Evolutionary conservation across 2,113 vertebrate species (phyloP).

Genomic region (Chrysochloris asiatica): DNA sequence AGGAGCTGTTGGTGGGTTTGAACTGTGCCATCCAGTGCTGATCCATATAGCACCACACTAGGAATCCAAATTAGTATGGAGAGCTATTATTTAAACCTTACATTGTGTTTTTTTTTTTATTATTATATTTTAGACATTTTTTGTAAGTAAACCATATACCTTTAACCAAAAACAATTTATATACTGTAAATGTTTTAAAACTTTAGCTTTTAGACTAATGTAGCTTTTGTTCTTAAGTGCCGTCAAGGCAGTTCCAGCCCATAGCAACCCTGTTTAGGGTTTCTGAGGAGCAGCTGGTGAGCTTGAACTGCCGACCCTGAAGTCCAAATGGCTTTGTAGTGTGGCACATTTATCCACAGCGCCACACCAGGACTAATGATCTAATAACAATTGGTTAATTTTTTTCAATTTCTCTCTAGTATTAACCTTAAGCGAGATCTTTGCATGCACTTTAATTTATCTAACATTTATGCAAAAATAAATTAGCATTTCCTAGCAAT

Average conservation of each 20-base stretch:
- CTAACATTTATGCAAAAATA: constrained; percentile 83
- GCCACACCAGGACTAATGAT: too few species aligned
- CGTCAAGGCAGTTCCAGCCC: too few species aligned
- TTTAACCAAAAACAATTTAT: constrained; percentile 65
- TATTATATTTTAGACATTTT: constrained; percentile 42
- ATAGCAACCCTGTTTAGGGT: too few species aligned
- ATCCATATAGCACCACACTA: too few species aligned
- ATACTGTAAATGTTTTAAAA: constrained; percentile 55
- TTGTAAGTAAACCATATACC: constrained; percentile 47
- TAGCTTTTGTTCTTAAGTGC: too few species aligned
- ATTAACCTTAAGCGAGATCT: constrained; percentile 80
- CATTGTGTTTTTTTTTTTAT: neutral
- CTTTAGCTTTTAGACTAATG: constrained; percentile 69
- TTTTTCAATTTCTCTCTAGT: constrained; percentile 78
- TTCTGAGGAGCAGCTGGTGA: too few species aligned
- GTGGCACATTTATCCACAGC: too few species aligned
- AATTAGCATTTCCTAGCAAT: constrained; percentile 81
- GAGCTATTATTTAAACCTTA: neutral
- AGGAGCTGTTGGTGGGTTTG: too few species aligned
- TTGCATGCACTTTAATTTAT: constrained; percentile 79
- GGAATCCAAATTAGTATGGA: constrained; percentile 58
- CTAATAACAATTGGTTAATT: constrained; percentile 76
- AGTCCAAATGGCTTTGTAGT: too few species aligned
- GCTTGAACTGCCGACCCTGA: too few species aligned
- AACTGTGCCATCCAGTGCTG: too few species aligned